phyloP scores from a whole-genome alignment of 2,888 invertebrate genomes.

The Microplitis manilae region DNA sequence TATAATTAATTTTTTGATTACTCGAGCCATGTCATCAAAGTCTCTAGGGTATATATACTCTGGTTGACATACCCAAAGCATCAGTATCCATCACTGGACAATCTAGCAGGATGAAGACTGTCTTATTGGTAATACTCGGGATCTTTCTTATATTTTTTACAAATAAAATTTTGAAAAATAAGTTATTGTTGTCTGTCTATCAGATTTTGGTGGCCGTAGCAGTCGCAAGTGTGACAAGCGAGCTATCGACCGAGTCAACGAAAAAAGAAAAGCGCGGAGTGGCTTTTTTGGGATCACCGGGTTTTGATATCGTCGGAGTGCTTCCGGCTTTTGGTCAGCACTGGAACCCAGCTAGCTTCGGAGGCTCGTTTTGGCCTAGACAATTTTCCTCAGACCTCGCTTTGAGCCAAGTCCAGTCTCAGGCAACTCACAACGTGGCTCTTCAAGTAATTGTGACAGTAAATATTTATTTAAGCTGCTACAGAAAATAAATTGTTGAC shows the following conservation, averaged over 20 bases:
- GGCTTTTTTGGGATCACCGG: slow-evolving; percentile 58
- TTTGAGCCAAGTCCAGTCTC: slow-evolving; percentile 64
- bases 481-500: background rate
- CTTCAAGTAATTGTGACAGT: slow-evolving; percentile 59
- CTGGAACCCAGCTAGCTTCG: slow-evolving; percentile 56
- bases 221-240: slow-evolving; percentile 42
- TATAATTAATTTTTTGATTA: slow-evolving; percentile 63
- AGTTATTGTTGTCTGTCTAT: slow-evolving; percentile 6
- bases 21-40: slow-evolving; percentile 40
- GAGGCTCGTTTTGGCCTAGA: slow-evolving; percentile 57
- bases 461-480: background rate
- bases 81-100: slow-evolving; percentile 53
- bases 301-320: slow-evolving; percentile 61
- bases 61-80: slow-evolving; percentile 39
- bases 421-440: slow-evolving; percentile 67
- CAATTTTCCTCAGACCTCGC: slow-evolving; percentile 59
- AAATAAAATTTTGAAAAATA: slow-evolving; percentile 17
- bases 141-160: slow-evolving; percentile 17
- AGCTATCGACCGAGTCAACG: slow-evolving; percentile 32
- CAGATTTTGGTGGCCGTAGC: slow-evolving; percentile 56
- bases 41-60: slow-evolving; percentile 59
- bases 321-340: slow-evolving; percentile 54
- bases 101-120: slow-evolving; percentile 61
- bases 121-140: slow-evolving; percentile 52
- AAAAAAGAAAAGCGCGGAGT: slow-evolving; percentile 66